These are phyloP conservation scores for Rhea pennata DNA, from an alignment of 2,113 vertebrate genomes.

Conservation along the genomic window DNA sequence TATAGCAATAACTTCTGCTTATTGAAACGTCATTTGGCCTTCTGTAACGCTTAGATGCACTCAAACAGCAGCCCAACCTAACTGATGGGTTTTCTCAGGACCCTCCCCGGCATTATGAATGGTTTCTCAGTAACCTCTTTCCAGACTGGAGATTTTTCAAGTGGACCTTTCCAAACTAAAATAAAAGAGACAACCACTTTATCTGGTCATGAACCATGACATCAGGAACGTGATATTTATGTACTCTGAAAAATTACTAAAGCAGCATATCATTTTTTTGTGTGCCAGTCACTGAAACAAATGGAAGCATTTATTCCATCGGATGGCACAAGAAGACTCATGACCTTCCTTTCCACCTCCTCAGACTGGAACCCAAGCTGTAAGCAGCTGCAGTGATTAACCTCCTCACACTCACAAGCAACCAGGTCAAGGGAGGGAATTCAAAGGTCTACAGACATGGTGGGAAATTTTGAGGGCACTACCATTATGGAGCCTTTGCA, in stretches of 20 bases:
- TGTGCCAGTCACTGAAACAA: neutral
- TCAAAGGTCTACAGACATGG: neutral
- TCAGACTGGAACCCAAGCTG: neutral
- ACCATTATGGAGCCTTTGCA: neutral
- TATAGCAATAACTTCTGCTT: constrained; percentile 12
- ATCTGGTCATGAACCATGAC: neutral
- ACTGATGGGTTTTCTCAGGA: neutral
- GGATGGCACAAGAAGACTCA: rapidly evolving
- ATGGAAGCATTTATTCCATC: neutral
- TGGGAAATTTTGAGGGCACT: neutral
- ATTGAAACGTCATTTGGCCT: constrained; percentile 17
- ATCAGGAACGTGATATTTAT: neutral
- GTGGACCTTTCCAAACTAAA: neutral
- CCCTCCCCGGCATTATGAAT: rapidly evolving
- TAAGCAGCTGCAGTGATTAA: neutral
- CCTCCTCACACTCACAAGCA: neutral
- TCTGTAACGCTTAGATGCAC: neutral
- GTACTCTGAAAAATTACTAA: neutral
- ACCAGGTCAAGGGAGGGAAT: neutral
- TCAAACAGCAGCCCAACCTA: neutral
- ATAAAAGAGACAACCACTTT: neutral
- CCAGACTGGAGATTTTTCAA: neutral
- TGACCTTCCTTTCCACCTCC: neutral
- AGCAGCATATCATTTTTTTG: neutral
- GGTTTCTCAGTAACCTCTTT: neutral